Percentiles rank a stretch among this genome's conserved stretches.
phyloP scores from a whole-genome alignment of 1,140 invertebrate genomes.

The Harpegnathos saltator region DNA sequence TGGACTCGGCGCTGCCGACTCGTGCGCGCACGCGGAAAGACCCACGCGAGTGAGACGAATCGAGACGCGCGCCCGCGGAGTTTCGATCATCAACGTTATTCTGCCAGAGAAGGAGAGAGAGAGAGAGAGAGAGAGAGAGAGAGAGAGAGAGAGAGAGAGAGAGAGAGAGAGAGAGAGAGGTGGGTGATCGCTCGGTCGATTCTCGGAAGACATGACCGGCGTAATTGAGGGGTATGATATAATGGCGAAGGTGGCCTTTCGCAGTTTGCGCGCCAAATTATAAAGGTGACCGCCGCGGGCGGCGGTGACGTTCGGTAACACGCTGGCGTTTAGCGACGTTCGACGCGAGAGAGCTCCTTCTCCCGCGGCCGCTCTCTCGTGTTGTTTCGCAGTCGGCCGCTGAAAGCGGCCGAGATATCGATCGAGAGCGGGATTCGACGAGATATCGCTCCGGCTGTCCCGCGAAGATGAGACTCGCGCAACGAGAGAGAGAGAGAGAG shows the following conservation, averaged over 20 bases:
- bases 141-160: no score
- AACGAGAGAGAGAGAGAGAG: no score
- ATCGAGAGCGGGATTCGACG: background rate
- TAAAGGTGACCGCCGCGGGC: background rate
- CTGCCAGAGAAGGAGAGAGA: background rate
- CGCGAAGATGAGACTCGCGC: background rate
- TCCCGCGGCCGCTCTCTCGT: no score
- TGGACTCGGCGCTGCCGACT: background rate
- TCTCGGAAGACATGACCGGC: conserved; percentile 15
- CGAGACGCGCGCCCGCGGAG: background rate
- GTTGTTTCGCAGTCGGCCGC: background rate
- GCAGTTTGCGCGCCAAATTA: conserved; percentile 24
- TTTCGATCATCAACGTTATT: conserved; percentile 9
- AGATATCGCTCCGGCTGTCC: background rate
- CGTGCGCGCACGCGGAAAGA: no score
- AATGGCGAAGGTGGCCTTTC: conserved; percentile 29
- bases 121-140: no score
- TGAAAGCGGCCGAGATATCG: background rate
- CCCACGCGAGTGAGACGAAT: background rate
- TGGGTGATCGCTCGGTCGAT: no score
- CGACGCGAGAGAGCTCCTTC: no score
- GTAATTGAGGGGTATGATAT: conserved; percentile 18
- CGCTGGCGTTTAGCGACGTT: conserved; percentile 1
- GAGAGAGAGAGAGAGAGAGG: no score
- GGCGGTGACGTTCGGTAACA: background rate